phyloP scores from a whole-genome alignment of 2,113 vertebrate genomes.

The Argyrosomus japonicus region DNA sequence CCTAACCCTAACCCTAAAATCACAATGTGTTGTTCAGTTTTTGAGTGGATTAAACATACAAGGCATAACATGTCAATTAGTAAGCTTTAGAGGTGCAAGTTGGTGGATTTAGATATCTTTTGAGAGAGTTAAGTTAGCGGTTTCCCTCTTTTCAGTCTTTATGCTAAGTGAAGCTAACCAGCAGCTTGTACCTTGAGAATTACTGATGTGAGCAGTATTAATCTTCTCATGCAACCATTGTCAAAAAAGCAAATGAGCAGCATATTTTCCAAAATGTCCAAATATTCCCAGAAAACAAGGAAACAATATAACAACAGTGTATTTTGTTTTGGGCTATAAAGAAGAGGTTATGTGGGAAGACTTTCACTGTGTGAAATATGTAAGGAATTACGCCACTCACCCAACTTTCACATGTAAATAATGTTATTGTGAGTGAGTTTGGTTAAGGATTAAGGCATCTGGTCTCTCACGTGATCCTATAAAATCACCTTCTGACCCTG shows the following conservation, averaged over 20 bases:
- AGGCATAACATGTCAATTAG: neutral
- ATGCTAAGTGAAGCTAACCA: neutral
- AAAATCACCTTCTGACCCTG: neutral
- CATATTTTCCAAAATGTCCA: neutral
- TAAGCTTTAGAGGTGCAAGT: neutral
- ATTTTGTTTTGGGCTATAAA: neutral
- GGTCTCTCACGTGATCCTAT: constrained; percentile 28
- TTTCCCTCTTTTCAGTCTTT: neutral
- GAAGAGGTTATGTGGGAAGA: neutral
- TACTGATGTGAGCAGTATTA: neutral
- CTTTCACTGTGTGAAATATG: neutral
- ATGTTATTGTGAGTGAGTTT: neutral
- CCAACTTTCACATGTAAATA: neutral
- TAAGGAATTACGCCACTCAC: neutral
- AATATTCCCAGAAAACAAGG: neutral
- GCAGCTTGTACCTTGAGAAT: neutral
- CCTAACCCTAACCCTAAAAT: no score
- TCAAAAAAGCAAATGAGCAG: neutral
- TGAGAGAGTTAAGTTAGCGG: neutral
- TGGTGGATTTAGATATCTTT: neutral
- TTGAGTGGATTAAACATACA: neutral
- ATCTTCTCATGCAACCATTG: neutral
- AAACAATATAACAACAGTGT: neutral
- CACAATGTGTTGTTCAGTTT: no score
- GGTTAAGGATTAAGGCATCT: neutral